These are phyloP conservation scores for Thymallus thymallus DNA, from an alignment of 2,113 vertebrate genomes.

Conservation along the genomic window DNA sequence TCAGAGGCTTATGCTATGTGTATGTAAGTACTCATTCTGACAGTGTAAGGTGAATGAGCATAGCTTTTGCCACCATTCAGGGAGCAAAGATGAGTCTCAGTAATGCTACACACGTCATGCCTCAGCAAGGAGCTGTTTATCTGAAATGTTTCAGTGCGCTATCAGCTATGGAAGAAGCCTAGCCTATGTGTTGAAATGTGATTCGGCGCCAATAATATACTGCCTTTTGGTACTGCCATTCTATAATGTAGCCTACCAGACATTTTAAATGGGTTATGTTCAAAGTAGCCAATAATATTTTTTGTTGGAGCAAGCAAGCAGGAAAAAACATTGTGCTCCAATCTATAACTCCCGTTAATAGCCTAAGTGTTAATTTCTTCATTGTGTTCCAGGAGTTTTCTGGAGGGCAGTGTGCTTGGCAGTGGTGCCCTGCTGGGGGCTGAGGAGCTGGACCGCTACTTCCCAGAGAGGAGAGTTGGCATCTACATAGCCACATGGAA, in stretches of 20 bases:
- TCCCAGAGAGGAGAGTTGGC: conserved; percentile 84
- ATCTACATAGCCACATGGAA: conserved; percentile 95
- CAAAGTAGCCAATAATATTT: too few species aligned
- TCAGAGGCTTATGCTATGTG: conserved; percentile 1
- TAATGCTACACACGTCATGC: background rate
- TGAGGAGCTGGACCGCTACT: conserved; percentile 90
- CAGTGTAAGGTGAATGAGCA: conserved; percentile 31
- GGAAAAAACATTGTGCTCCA: background rate
- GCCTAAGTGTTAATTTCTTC: background rate
- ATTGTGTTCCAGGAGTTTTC: conserved; percentile 82
- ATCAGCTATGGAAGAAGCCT: background rate
- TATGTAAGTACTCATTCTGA: conserved; percentile 4
- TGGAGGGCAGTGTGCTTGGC: conserved; percentile 92
- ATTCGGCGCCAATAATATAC: too few species aligned
- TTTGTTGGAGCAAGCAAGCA: background rate
- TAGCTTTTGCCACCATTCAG: conserved; percentile 24
- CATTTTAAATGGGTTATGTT: too few species aligned
- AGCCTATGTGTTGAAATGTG: background rate
- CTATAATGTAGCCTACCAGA: too few species aligned
- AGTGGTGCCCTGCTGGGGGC: conserved; percentile 90
- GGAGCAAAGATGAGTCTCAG: background rate
- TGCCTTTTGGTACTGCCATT: too few species aligned
- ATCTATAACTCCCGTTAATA: background rate
- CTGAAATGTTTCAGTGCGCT: background rate
- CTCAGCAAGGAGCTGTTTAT: background rate